A percentile compares a stretch with the other conserved stretches of the same genome.
phyloP scores from a whole-genome alignment of 2,113 vertebrate genomes.

The Coryphaenoides rupestris region DNA sequence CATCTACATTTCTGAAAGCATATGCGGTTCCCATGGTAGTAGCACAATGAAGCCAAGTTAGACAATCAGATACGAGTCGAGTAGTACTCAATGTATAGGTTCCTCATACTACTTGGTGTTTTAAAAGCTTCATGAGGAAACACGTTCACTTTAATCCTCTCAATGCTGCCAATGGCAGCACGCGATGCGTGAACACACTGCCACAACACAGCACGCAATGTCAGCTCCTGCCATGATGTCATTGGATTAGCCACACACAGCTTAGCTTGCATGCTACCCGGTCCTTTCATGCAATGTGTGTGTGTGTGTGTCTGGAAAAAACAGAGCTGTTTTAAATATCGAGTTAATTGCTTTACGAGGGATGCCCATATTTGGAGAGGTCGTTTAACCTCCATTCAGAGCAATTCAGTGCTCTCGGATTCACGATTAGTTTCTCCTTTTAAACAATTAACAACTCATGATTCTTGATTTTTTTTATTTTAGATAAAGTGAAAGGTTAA shows the following conservation, averaged over 20 bases:
- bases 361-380: background rate
- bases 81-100: background rate
- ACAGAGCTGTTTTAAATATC: conserved; percentile 22
- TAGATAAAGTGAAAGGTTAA: too few species aligned
- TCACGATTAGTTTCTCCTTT: too few species aligned
- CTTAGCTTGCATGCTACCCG: conserved; percentile 6
- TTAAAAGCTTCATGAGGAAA: conserved; percentile 7
- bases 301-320: background rate
- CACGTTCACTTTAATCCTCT: conserved; percentile 8
- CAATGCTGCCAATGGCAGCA: conserved; percentile 2
- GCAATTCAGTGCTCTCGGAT: too few species aligned
- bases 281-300: background rate
- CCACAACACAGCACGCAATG: background rate
- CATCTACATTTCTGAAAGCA: background rate
- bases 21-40: background rate
- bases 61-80: background rate
- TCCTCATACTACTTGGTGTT: background rate
- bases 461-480: too few species aligned
- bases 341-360: conserved; percentile 14
- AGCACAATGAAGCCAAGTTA: background rate
- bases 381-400: too few species aligned
- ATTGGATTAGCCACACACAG: conserved; percentile 17
- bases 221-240: background rate
- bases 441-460: too few species aligned
- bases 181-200: conserved; percentile 5